Base-by-base conservation (phyloP, 2,797 vertebrate genomes). In the Clarias fuscus region DNA sequence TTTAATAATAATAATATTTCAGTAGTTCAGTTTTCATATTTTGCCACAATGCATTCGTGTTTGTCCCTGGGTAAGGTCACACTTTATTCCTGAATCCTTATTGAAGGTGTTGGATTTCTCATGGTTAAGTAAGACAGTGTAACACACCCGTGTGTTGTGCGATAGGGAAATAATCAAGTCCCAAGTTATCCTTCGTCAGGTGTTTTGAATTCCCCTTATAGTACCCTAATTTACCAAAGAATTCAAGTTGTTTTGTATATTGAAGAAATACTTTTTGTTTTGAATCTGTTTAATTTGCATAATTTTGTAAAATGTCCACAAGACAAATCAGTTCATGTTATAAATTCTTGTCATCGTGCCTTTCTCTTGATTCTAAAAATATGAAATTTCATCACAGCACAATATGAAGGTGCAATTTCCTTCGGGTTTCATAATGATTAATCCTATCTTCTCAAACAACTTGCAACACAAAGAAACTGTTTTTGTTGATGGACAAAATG, bases 61-160 rank as follows among this genome's bases (percentile, higher is more conserved):
- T 72, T 40, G 0, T 48, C 8, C 3, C 4, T 43, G 37, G 62
- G 22, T 17, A 67, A 67, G 3, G 4, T 68, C 64, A 68, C n/a
- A 56, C 18, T 6, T 53, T 68, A 22, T 1, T 48, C 18, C 14
- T 30, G 13, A 13, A 56, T 68, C 18, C 10, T 33, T 65, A 2
- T 56, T 43, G 11, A n/a, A 40, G 20, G 5, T 20, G 15, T 20
- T 27, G 20, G 4, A 30, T n/a, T 64, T 65, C 4, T n/a, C 7
- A 15, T 27, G 1, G 6, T 17, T n/a, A 17, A 27, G 13, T 30
- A 77, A 10, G 7, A 65, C 22, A 17, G 7, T 13, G 5, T 40
- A n/a, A 40, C 58, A 18, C 0, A 11, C 43, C 1, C 1, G 0
- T 0, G 14, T 22, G 0, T 4, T 15, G 17, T n/a, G 59, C 43